Percentiles rank a stretch among this genome's conserved stretches.
phyloP scores from a whole-genome alignment of 2,113 vertebrate species.

The Pseudopipra pipra region DNA sequence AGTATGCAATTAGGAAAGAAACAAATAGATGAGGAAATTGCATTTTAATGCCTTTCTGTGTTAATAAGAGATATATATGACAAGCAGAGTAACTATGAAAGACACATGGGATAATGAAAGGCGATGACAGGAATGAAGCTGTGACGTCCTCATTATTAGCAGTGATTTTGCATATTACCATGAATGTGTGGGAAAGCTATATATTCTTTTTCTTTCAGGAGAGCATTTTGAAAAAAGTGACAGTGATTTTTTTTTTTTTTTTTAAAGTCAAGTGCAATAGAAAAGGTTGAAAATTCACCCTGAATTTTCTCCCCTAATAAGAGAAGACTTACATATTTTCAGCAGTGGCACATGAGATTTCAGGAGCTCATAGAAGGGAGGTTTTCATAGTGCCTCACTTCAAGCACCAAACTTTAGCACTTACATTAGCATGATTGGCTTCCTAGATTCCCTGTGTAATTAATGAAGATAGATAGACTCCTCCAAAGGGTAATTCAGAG shows the following conservation, averaged over 20 bases:
- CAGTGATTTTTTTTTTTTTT: background rate
- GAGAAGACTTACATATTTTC: background rate
- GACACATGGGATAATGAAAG: background rate
- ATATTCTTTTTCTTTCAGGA: background rate
- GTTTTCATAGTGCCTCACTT: background rate
- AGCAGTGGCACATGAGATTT: background rate
- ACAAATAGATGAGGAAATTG: constrained; percentile 23
- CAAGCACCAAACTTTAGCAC: background rate
- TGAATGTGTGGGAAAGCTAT: background rate
- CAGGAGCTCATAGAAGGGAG: background rate
- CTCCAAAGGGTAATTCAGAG: constrained; percentile 11
- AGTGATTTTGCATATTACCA: background rate
- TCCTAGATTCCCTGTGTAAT: background rate
- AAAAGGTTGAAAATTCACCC: background rate
- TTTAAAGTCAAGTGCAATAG: background rate
- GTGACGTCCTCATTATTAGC: background rate
- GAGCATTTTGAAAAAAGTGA: background rate
- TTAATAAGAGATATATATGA: constrained; percentile 34
- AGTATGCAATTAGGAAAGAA: constrained; percentile 3
- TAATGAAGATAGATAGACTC: background rate
- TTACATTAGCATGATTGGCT: background rate
- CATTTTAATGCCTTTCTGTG: constrained; percentile 28
- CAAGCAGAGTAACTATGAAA: background rate
- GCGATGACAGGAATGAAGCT: background rate
- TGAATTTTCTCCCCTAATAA: background rate